These are phyloP conservation scores for Ceratotherium simum DNA, from an alignment of 2,113 vertebrate genomes.

Conservation along the genomic window DNA sequence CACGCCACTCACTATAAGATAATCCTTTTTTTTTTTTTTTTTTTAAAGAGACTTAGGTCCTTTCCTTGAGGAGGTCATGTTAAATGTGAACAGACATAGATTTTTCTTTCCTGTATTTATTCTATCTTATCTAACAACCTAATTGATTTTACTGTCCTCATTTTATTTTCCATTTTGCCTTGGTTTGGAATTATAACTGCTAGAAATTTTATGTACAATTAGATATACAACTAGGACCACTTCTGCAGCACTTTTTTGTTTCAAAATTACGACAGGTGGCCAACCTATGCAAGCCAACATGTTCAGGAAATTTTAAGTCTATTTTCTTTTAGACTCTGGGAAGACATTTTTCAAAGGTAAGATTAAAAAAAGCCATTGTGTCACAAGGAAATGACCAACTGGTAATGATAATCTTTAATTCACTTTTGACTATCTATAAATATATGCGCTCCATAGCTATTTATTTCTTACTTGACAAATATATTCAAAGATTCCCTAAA, in stretches of 20 bases:
- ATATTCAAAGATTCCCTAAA: not conserved
- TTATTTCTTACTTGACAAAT: not conserved
- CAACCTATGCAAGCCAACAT: not conserved
- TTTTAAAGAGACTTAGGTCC: not conserved
- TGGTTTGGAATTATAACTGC: constrained; percentile 2
- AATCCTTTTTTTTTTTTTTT: not conserved
- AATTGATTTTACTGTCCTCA: not conserved
- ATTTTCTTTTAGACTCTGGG: not conserved
- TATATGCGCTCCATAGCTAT: not conserved
- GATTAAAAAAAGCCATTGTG: not conserved
- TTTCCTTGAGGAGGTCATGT: not conserved
- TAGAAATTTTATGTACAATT: not conserved
- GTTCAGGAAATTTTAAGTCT: not conserved
- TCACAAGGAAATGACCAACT: not conserved
- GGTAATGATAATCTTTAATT: not conserved
- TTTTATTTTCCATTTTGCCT: constrained; percentile 18
- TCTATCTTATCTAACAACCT: not conserved
- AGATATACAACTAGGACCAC: not conserved
- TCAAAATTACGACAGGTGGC: constrained; percentile 45
- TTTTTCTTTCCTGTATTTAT: not conserved
- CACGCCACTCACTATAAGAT: not conserved
- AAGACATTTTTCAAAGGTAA: constrained; percentile 15
- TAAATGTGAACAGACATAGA: not conserved
- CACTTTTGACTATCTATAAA: not conserved
- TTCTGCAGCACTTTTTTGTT: not conserved